Conservation (phyloP, 2,797 vertebrate genomes). For the Acanthurus lineatus region DNA sequence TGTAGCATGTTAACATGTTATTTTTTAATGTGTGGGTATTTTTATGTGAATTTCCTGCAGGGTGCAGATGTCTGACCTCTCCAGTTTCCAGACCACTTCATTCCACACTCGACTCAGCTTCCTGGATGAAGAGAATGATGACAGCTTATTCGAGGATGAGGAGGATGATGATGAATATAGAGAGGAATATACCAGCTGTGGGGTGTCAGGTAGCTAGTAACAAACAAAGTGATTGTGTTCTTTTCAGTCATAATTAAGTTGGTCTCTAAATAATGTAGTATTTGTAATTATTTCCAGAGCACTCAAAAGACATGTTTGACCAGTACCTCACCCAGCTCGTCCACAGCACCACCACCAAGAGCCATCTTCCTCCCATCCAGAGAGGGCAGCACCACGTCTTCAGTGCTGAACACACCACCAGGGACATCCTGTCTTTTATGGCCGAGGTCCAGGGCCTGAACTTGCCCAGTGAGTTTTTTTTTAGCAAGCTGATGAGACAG, state of each 20-base stretch:
- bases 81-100: conserved; percentile 95
- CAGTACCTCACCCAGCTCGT: conserved; percentile 93
- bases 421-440: conserved; percentile 96
- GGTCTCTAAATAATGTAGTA: neutral
- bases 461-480: conserved; percentile 90
- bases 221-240: neutral
- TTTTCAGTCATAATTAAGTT: neutral
- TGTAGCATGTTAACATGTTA: no score
- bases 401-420: conserved; percentile 93
- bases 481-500: neutral
- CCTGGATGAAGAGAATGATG: conserved; percentile 90
- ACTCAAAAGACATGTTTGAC: conserved; percentile 89
- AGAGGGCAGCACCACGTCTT: conserved; percentile 90
- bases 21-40: neutral
- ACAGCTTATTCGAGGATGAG: conserved; percentile 88
- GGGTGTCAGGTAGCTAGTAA: conserved; percentile 56
- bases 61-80: conserved; percentile 92
- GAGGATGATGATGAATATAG: conserved; percentile 72
- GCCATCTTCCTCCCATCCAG: conserved; percentile 91
- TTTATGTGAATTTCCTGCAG: conserved; percentile 75
- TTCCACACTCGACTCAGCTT: conserved; percentile 96
- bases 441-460: conserved; percentile 93
- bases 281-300: conserved; percentile 50
- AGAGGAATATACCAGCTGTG: conserved; percentile 63
- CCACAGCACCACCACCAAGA: conserved; percentile 89